A percentile compares a stretch with the other conserved stretches of the same genome.
Evolutionary conservation across 2,113 vertebrate genomes (phyloP).

Genomic region (Strix uralensis): DNA sequence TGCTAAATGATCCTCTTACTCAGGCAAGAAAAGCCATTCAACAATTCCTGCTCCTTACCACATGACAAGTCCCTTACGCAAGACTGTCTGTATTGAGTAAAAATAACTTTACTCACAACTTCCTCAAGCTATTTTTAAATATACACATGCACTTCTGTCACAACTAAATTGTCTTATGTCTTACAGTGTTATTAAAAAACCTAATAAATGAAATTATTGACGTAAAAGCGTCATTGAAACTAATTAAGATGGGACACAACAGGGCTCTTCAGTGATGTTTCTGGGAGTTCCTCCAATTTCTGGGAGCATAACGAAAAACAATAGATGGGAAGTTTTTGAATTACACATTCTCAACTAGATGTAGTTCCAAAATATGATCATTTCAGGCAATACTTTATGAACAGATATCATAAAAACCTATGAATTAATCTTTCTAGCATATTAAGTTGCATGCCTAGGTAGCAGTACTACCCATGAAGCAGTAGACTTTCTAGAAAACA

Average conservation of each 20-base stretch:
- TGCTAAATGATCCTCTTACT: background rate
- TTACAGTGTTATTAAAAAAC: background rate
- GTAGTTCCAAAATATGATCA: background rate
- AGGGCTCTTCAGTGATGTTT: background rate
- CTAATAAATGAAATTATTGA: background rate
- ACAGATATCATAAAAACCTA: background rate
- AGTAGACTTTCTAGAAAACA: background rate
- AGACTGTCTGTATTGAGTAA: constrained; percentile 1
- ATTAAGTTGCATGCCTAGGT: background rate
- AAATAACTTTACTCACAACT: constrained; percentile 51
- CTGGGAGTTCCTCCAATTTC: constrained; percentile 3
- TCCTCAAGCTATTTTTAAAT: constrained; percentile 53
- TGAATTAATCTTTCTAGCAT: background rate
- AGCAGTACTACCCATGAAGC: background rate
- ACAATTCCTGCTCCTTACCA: background rate
- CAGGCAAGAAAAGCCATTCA: constrained; percentile 13
- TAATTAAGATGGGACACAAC: background rate
- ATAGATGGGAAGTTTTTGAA: background rate
- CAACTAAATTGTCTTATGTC: background rate
- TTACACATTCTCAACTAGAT: background rate
- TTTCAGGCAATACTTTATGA: background rate
- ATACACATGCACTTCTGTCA: background rate
- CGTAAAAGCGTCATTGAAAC: background rate
- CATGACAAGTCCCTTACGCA: constrained; percentile 19
- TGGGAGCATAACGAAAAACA: background rate